Percentiles rank a stretch among this genome's conserved stretches.
phyloP scores from a whole-genome alignment of 1,140 invertebrate genomes.

The Brachionus asplanchnoidis region DNA sequence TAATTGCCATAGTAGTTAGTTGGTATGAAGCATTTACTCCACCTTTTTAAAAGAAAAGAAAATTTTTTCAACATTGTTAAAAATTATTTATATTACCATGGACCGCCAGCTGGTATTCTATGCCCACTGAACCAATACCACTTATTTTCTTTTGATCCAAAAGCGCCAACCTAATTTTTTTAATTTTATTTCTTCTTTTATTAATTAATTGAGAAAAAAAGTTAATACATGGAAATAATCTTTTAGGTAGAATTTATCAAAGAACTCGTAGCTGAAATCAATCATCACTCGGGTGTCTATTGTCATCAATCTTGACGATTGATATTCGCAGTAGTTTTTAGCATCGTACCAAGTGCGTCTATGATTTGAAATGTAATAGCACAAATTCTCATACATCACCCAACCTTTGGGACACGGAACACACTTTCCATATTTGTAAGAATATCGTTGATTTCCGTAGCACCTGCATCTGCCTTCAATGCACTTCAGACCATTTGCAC shows the following conservation, averaged over 20 bases:
- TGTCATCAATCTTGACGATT: background rate
- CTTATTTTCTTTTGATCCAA: background rate
- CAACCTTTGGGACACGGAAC: background rate
- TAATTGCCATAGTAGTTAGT: background rate
- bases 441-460: background rate
- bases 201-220: background rate
- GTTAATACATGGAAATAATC: background rate
- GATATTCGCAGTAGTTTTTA: background rate
- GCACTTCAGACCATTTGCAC: background rate
- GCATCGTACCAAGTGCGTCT: conserved; percentile 25
- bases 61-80: background rate
- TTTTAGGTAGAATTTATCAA: background rate
- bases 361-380: background rate
- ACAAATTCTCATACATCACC: background rate
- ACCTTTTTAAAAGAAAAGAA: background rate
- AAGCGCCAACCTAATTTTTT: background rate
- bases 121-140: conserved; percentile 11
- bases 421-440: background rate
- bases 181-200: background rate
- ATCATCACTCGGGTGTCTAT: background rate
- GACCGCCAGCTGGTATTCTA: background rate
- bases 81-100: background rate
- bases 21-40: background rate
- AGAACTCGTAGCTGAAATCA: conserved; percentile 1
- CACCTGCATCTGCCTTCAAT: background rate